Conservation (phyloP, 2,888 invertebrate genomes). For the Drosophila nr. fundita region DNA sequence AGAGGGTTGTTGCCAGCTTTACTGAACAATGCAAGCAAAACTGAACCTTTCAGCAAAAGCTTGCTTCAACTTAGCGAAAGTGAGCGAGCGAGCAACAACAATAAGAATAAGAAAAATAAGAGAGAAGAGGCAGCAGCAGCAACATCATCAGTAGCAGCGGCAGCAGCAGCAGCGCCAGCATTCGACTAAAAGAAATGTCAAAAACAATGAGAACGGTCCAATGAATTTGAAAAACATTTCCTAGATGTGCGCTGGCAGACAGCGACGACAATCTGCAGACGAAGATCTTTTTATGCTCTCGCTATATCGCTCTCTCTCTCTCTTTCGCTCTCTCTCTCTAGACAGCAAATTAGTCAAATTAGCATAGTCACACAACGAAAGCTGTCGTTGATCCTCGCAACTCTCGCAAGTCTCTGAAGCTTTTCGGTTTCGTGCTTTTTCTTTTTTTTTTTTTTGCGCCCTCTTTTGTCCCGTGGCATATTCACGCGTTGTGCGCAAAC, state of each 20-base stretch:
- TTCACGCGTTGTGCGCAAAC: conserved; percentile 80
- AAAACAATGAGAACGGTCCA: conserved; percentile 85
- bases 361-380: conserved; percentile 58
- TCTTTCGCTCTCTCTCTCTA: background rate
- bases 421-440: conserved; percentile 10
- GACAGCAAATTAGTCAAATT: conserved; percentile 72
- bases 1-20: background rate
- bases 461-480: conserved; percentile 81
- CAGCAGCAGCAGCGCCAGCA: conserved; percentile 29
- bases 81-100: conserved; percentile 20
- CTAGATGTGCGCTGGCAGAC: conserved; percentile 85
- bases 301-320: background rate
- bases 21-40: conserved; percentile 46
- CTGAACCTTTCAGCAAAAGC: conserved; percentile 38
- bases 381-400: conserved; percentile 50
- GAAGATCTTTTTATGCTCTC: conserved; percentile 23
- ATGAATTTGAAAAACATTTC: conserved; percentile 85
- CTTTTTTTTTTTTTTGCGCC: background rate
- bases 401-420: conserved; percentile 6
- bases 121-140: conserved; percentile 1
- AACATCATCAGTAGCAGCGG: conserved; percentile 10
- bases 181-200: conserved; percentile 83
- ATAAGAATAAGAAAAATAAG: conserved; percentile 4
- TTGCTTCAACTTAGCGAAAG: conserved; percentile 44
- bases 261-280: conserved; percentile 62